phyloP scores from a whole-genome alignment of 1,140 invertebrate species.

The Anthonomus grandis region DNA sequence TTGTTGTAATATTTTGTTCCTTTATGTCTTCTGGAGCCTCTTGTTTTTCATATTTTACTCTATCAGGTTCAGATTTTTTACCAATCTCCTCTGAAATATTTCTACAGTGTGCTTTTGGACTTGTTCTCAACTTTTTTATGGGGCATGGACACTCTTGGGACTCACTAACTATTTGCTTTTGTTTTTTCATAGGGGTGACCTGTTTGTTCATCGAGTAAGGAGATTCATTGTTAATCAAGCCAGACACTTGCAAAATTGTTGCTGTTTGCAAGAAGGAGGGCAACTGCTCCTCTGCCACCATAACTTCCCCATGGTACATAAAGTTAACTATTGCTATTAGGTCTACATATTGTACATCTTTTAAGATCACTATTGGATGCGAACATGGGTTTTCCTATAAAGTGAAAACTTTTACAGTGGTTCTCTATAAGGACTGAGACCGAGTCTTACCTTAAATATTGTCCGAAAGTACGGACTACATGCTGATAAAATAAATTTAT shows the following conservation, averaged over 20 bases:
- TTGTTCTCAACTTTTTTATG: conserved; percentile 35
- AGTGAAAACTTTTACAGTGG: conserved; percentile 6
- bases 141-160: conserved; percentile 24
- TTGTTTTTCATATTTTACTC: conserved; percentile 25
- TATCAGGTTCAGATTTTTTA: conserved; percentile 20
- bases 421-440: neutral
- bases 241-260: conserved; percentile 69
- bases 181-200: conserved; percentile 26
- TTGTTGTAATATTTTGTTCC: conserved; percentile 29
- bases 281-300: conserved; percentile 68
- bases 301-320: conserved; percentile 77
- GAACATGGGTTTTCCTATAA: conserved; percentile 74
- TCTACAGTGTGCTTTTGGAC: conserved; percentile 20
- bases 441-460: conserved; percentile 47
- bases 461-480: conserved; percentile 54
- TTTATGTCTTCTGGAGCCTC: conserved; percentile 22
- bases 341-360: conserved; percentile 66
- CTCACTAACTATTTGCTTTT: conserved; percentile 18
- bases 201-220: conserved; percentile 23
- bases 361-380: conserved; percentile 77
- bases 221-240: conserved; percentile 51
- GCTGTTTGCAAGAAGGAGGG: conserved; percentile 70
- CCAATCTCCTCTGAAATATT: neutral
- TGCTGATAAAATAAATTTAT: conserved; percentile 54
- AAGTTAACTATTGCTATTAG: conserved; percentile 68